Conservation (phyloP, 1,140 invertebrate genomes). For the Neelides sp. region DNA sequence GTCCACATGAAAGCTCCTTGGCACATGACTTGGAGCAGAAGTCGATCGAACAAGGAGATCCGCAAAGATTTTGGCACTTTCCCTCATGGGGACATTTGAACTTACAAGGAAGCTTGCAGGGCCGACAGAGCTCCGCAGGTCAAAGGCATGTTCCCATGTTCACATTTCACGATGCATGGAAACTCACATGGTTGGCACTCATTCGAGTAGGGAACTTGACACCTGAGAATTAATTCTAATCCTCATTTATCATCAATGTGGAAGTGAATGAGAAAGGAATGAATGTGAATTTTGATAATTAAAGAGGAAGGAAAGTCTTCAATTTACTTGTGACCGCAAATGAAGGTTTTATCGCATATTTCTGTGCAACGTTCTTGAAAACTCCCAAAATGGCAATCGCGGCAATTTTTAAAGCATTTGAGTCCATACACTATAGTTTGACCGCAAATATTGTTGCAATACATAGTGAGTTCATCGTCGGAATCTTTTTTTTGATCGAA, state of each 20-base stretch:
- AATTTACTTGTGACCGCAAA: conserved; percentile 6
- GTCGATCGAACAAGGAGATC: conserved; percentile 39
- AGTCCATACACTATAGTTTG: conserved; percentile 4
- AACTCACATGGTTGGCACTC: conserved; percentile 48
- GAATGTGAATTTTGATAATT: background rate
- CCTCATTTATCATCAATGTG: background rate
- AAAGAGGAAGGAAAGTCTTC: background rate
- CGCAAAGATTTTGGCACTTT: conserved; percentile 43
- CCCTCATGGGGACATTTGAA: conserved; percentile 37
- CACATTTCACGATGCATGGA: conserved; percentile 45
- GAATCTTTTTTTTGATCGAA: no score
- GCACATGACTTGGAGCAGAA: conserved; percentile 43
- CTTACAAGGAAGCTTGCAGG: background rate
- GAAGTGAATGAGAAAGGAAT: no score
- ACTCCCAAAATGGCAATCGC: background rate
- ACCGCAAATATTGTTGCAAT: no score
- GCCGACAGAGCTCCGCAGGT: conserved; percentile 46
- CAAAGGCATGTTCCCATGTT: background rate
- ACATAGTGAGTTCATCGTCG: no score
- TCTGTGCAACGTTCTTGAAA: conserved; percentile 3
- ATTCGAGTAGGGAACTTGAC: conserved; percentile 44
- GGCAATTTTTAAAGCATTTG: background rate
- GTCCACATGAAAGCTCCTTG: conserved; percentile 40
- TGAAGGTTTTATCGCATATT: background rate
- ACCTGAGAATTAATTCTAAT: conserved; percentile 32